phyloP scores from a whole-genome alignment of 2,113 vertebrate genomes.

The Bujurquina vittata region DNA sequence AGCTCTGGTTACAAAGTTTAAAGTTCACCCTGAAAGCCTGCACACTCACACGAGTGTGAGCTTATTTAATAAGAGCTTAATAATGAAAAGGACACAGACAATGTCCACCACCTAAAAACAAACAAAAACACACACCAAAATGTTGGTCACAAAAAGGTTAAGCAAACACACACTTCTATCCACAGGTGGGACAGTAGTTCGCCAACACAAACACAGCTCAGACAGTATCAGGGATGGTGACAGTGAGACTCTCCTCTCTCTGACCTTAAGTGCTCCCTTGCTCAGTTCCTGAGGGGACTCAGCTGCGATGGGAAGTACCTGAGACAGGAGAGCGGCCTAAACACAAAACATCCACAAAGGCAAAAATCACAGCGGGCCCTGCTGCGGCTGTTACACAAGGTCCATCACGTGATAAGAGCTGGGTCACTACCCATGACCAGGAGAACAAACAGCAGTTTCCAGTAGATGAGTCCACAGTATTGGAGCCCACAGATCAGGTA shows the following conservation, averaged over 20 bases:
- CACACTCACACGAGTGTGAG: neutral
- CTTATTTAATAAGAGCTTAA: neutral
- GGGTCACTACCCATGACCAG: neutral
- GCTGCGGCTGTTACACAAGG: neutral
- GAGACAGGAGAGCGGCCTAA: neutral
- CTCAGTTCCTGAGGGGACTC: neutral
- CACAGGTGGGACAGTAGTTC: neutral
- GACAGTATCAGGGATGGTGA: neutral
- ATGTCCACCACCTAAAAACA: neutral
- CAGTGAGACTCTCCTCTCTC: neutral
- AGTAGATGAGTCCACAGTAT: neutral
- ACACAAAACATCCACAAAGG: neutral
- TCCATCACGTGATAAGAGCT: neutral
- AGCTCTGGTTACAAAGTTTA: neutral
- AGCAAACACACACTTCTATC: neutral
- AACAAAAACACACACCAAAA: neutral
- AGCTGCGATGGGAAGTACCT: neutral
- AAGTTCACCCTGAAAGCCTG: neutral
- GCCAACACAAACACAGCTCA: neutral
- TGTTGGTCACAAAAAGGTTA: neutral
- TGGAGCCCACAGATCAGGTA: neutral
- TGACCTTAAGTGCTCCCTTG: neutral
- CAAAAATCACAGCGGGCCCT: neutral
- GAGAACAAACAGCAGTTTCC: neutral
- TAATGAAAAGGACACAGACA: neutral